These are phyloP conservation scores for Corydoras maculifer DNA, from an alignment of 2,113 vertebrate species.

Conservation along the genomic window DNA sequence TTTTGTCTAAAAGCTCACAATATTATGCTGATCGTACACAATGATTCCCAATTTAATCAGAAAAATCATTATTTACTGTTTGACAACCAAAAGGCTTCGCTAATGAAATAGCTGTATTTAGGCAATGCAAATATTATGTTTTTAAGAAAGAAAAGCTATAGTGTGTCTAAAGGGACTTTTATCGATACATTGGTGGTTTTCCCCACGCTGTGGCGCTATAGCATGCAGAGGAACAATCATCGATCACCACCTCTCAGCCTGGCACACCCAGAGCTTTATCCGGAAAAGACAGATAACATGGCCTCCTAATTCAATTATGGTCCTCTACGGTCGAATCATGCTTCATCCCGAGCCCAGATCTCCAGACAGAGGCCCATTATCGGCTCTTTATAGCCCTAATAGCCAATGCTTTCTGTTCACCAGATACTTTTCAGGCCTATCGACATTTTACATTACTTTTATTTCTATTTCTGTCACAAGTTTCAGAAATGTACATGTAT, in stretches of 20 bases:
- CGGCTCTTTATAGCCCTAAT: slow-evolving; percentile 79
- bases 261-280: slow-evolving; percentile 21
- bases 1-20: not conserved
- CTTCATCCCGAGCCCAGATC: slow-evolving; percentile 66
- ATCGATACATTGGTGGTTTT: not conserved
- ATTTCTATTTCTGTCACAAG: not conserved
- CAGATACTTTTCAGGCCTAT: slow-evolving; percentile 29
- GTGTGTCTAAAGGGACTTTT: not conserved
- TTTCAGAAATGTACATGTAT: too few relatives aligned
- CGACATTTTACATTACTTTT: not conserved
- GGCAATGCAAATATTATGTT: too few relatives aligned
- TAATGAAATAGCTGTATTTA: too few relatives aligned
- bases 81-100: too few relatives aligned
- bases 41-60: not conserved
- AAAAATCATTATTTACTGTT: too few relatives aligned
- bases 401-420: slow-evolving; percentile 63
- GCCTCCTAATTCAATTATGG: slow-evolving; percentile 89
- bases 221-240: not conserved
- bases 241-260: not conserved
- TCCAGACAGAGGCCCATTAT: slow-evolving; percentile 76
- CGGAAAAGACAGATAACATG: slow-evolving; percentile 69
- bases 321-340: slow-evolving; percentile 84
- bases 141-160: not conserved
- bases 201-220: not conserved
- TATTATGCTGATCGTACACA: not conserved